Percentiles rank a stretch among this genome's conserved stretches.
Evolutionary conservation across 1,140 invertebrate genomes (phyloP).

Genomic region (Lordiphosa collinella): DNA sequence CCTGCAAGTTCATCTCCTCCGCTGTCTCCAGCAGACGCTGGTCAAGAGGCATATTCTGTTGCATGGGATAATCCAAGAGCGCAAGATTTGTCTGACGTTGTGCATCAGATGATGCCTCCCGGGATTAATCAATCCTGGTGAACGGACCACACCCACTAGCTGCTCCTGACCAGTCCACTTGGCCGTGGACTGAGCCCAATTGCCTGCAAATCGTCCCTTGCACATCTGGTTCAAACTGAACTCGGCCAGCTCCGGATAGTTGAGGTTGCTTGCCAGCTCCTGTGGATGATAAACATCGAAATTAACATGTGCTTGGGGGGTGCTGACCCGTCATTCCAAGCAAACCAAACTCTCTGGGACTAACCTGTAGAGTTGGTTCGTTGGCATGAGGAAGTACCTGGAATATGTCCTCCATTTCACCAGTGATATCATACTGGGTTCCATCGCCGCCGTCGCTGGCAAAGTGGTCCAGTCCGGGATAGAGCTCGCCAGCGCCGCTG

Average conservation of each 20-base stretch:
- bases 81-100: constrained; percentile 71
- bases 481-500: constrained; percentile 36
- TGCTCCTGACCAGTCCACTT: constrained; percentile 72
- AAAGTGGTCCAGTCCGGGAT: constrained; percentile 56
- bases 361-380: constrained; percentile 47
- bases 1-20: constrained; percentile 63
- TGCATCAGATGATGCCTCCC: constrained; percentile 49
- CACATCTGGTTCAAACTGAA: constrained; percentile 77
- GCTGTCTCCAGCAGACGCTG: constrained; percentile 64
- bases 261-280: constrained; percentile 71
- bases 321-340: not conserved
- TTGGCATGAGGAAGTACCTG: constrained; percentile 53
- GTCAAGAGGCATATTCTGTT: constrained; percentile 50
- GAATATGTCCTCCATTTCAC: constrained; percentile 77
- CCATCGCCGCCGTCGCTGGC: constrained; percentile 46
- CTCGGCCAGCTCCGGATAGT: constrained; percentile 70
- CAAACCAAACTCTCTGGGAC: constrained; percentile 8
- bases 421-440: constrained; percentile 53
- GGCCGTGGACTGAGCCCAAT: constrained; percentile 58
- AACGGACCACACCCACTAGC: constrained; percentile 53
- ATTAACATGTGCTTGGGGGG: not conserved
- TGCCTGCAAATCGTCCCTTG: constrained; percentile 67
- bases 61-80: constrained; percentile 71
- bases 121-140: constrained; percentile 39
- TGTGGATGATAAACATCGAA: not conserved